phyloP scores from a whole-genome alignment of 2,888 invertebrate species.

The Brenthis daphne region DNA sequence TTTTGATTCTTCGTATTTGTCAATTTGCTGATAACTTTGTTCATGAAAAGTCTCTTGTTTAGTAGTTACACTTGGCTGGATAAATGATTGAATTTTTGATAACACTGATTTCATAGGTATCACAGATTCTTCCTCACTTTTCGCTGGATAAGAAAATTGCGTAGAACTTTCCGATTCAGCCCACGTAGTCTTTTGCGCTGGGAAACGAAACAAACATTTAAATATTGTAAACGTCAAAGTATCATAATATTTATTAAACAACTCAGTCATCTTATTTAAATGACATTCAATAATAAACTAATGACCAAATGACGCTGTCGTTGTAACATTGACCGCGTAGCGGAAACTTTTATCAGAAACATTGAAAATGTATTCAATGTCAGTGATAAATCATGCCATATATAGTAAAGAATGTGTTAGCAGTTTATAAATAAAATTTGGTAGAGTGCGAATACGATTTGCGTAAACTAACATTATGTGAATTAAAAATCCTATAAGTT shows the following conservation, averaged over 20 bases:
- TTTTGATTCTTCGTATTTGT: slow-evolving; percentile 51
- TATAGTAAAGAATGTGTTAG: neutral
- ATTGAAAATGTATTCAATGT: slow-evolving; percentile 37
- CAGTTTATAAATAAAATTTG: slow-evolving; percentile 1
- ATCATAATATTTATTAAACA: slow-evolving; percentile 56
- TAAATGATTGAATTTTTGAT: slow-evolving; percentile 60
- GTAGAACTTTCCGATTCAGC: slow-evolving; percentile 64
- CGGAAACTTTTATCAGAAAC: slow-evolving; percentile 67
- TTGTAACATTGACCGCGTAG: slow-evolving; percentile 37
- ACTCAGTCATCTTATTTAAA: slow-evolving; percentile 55
- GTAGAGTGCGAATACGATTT: too few species aligned
- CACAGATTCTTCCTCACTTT: slow-evolving; percentile 62
- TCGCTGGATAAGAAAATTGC: slow-evolving; percentile 67
- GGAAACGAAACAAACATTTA: slow-evolving; percentile 60
- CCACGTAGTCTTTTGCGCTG: slow-evolving; percentile 77
- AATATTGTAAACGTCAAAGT: slow-evolving; percentile 53
- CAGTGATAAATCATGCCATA: slow-evolving; percentile 36
- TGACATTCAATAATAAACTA: slow-evolving; percentile 49
- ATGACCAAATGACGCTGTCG: slow-evolving; percentile 32
- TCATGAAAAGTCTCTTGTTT: slow-evolving; percentile 60
- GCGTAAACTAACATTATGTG: too few species aligned
- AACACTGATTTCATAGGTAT: slow-evolving; percentile 59
- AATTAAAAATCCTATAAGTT: too few species aligned
- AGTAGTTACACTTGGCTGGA: slow-evolving; percentile 61
- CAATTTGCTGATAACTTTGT: slow-evolving; percentile 58